Conservation (phyloP, 1,140 invertebrate genomes). For the Trinorchestia longiramus region DNA sequence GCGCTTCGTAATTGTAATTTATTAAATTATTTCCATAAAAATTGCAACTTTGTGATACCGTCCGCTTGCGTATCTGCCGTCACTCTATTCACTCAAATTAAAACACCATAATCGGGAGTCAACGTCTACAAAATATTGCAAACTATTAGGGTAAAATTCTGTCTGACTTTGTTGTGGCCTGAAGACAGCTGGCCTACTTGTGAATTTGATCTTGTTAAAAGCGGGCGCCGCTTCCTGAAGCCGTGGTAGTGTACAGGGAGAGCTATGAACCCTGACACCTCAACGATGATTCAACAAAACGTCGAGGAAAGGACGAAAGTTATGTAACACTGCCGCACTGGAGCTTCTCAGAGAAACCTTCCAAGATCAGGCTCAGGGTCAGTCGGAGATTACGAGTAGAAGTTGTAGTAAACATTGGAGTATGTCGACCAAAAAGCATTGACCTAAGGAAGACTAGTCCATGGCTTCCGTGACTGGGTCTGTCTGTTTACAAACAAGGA, state of each 20-base stretch:
- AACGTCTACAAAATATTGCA: neutral
- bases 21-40: too few species aligned
- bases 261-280: neutral
- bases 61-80: too few species aligned
- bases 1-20: too few species aligned
- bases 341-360: neutral
- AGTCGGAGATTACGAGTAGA: neutral
- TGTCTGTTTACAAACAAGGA: neutral
- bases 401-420: conserved; percentile 16
- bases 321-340: neutral
- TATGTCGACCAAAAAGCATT: neutral
- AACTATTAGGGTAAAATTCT: neutral
- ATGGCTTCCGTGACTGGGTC: neutral
- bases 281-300: neutral
- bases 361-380: conserved; percentile 5
- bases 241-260: neutral
- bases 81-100: too few species aligned
- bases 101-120: neutral
- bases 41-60: too few species aligned
- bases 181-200: neutral
- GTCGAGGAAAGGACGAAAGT: neutral
- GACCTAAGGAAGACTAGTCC: neutral
- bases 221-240: neutral
- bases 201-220: neutral
- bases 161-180: neutral